Evolutionary conservation across 64 coral and sea anemone species (phyloP).

Genomic region (Pachyseris speciosa): DNA sequence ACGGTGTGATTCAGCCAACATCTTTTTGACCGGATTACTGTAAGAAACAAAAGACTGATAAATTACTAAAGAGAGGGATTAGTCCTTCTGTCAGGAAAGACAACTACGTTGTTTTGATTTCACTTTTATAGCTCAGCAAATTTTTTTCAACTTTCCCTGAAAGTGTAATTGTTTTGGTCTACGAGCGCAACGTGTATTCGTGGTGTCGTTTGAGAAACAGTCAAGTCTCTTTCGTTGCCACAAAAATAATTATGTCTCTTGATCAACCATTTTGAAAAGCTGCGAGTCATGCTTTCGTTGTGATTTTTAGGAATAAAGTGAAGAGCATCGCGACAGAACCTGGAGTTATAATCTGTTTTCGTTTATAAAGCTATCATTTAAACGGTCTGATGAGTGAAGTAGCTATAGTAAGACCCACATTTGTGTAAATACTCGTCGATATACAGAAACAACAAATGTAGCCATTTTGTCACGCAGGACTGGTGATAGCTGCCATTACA

Average conservation of each 20-base stretch:
- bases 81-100: neutral
- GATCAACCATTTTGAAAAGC: too few relatives aligned
- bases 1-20: neutral
- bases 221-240: too few relatives aligned
- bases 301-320: neutral
- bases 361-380: constrained; percentile 20
- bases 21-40: neutral
- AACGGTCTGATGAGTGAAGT: constrained; percentile 24
- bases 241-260: too few relatives aligned
- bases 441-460: neutral
- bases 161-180: too few relatives aligned
- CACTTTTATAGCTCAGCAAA: neutral
- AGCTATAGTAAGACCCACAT: constrained; percentile 2
- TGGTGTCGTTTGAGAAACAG: too few relatives aligned
- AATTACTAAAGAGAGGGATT: neutral
- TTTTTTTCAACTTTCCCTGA: neutral
- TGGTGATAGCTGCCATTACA: neutral
- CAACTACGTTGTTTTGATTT: neutral
- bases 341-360: neutral
- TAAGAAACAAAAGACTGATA: neutral
- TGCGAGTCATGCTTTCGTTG: too few relatives aligned
- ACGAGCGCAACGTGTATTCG: too few relatives aligned
- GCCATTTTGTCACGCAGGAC: neutral
- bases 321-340: constrained; percentile 5
- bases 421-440: neutral